Conservation (phyloP, 2,888 invertebrate genomes). For the Coelinius sp. region DNA sequence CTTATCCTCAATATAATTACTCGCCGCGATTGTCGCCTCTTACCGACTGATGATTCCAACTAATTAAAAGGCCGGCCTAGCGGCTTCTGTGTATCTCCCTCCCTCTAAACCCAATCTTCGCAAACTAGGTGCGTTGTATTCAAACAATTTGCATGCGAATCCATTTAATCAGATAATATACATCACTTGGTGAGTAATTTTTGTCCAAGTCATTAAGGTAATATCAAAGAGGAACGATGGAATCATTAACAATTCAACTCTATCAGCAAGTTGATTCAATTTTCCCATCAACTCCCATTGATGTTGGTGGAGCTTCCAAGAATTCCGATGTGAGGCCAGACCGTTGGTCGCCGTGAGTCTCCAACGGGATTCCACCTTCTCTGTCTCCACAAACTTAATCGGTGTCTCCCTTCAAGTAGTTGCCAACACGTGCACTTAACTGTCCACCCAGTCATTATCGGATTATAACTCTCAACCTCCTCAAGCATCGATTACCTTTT, state of each 20-base stretch:
- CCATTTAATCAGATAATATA: background rate
- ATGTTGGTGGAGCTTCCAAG: slow-evolving; percentile 26
- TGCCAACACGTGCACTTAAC: slow-evolving; percentile 49
- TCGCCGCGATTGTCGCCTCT: slow-evolving; percentile 65
- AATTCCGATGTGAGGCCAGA: slow-evolving; percentile 51
- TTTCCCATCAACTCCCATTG: background rate
- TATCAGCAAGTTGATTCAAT: background rate
- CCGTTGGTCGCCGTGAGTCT: slow-evolving; percentile 54
- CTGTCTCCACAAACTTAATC: slow-evolving; percentile 41
- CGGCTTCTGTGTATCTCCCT: slow-evolving; percentile 40
- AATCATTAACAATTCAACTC: background rate
- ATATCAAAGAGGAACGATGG: background rate
- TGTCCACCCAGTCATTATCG: slow-evolving; percentile 36
- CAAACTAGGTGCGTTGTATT: background rate
- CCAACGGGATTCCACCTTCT: slow-evolving; percentile 38
- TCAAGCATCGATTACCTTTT: background rate
- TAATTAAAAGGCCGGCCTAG: slow-evolving; percentile 64
- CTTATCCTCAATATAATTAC: slow-evolving; percentile 69
- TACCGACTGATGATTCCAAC: slow-evolving; percentile 63
- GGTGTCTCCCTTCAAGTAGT: slow-evolving; percentile 44
- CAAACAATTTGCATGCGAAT: slow-evolving; percentile 16
- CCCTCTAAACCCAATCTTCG: slow-evolving; percentile 25
- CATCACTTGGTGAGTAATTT: background rate
- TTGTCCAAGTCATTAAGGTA: background rate
- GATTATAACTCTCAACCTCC: slow-evolving; percentile 21